These are phyloP conservation scores for Prosapia bicincta DNA, from an alignment of 2,888 invertebrate species.

Conservation along the genomic window DNA sequence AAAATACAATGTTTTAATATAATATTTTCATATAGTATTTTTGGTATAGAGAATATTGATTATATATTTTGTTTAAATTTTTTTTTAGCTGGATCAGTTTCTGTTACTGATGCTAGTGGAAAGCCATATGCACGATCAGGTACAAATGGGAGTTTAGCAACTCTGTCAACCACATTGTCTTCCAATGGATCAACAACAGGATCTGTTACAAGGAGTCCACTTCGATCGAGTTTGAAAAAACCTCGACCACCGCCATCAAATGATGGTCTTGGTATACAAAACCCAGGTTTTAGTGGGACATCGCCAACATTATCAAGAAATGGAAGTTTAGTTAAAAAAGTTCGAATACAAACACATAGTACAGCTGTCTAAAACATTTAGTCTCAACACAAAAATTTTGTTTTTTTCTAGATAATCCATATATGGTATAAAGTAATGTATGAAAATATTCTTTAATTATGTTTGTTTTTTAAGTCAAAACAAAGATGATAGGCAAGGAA, in stretches of 20 bases:
- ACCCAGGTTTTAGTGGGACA: conserved; percentile 79
- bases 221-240: conserved; percentile 78
- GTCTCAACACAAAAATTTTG: no score
- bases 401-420: no score
- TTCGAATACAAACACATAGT: conserved; percentile 87
- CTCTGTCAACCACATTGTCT: conserved; percentile 65
- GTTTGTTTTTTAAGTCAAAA: no score
- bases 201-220: conserved; percentile 58
- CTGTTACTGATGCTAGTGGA: conserved; percentile 84
- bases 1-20: no score
- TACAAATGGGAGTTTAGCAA: conserved; percentile 61
- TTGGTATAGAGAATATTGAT: no score
- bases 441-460: no score
- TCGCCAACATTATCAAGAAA: conserved; percentile 80
- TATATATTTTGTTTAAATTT: no score
- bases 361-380: conserved; percentile 75
- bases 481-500: no score
- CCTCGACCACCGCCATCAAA: conserved; percentile 50
- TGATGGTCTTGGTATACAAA: conserved; percentile 76
- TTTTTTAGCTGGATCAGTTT: conserved; percentile 58
- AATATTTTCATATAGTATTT: no score
- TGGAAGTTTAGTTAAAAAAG: conserved; percentile 80
- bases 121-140: conserved; percentile 67
- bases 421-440: no score
- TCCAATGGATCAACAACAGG: conserved; percentile 51